These are phyloP conservation scores for Esperia sulphurella DNA, from an alignment of 2,888 invertebrate genomes.

Conservation along the genomic window DNA sequence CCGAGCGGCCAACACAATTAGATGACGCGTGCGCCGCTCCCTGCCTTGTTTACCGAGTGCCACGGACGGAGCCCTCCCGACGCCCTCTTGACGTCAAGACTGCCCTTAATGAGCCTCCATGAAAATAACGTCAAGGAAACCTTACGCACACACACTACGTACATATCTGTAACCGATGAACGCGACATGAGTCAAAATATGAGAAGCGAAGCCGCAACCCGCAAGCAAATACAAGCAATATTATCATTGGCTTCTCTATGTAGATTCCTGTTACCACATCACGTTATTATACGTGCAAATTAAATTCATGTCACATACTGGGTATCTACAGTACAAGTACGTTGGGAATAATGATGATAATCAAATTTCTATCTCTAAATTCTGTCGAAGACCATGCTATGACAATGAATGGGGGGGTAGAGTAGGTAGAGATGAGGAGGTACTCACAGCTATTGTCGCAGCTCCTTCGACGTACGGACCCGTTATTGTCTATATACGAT, in stretches of 20 bases:
- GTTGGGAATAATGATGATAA: too few relatives aligned
- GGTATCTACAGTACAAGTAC: neutral
- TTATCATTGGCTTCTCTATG: neutral
- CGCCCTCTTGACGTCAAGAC: slow-evolving; percentile 52
- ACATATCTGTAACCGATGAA: neutral
- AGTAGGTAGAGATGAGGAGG: too few relatives aligned
- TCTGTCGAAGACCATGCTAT: too few relatives aligned
- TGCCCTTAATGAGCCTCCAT: slow-evolving; percentile 35
- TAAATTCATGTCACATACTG: neutral
- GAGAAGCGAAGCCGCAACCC: neutral
- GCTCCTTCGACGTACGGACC: too few relatives aligned
- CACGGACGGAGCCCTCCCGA: slow-evolving; percentile 6
- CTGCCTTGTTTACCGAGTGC: slow-evolving; percentile 35
- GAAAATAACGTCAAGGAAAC: slow-evolving; percentile 37
- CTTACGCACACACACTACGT: slow-evolving; percentile 7
- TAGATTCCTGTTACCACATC: neutral
- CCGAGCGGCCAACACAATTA: slow-evolving; percentile 40
- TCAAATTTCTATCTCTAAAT: too few relatives aligned
- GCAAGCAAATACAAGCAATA: neutral
- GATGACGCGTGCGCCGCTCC: slow-evolving; percentile 56
- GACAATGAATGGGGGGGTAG: too few relatives aligned
- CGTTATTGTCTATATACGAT: too few relatives aligned
- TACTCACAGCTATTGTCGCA: too few relatives aligned
- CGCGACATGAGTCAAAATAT: neutral
- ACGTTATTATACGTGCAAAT: neutral